These are phyloP conservation scores for Nomada ruficornis DNA, from an alignment of 2,888 invertebrate genomes.

Conservation along the genomic window DNA sequence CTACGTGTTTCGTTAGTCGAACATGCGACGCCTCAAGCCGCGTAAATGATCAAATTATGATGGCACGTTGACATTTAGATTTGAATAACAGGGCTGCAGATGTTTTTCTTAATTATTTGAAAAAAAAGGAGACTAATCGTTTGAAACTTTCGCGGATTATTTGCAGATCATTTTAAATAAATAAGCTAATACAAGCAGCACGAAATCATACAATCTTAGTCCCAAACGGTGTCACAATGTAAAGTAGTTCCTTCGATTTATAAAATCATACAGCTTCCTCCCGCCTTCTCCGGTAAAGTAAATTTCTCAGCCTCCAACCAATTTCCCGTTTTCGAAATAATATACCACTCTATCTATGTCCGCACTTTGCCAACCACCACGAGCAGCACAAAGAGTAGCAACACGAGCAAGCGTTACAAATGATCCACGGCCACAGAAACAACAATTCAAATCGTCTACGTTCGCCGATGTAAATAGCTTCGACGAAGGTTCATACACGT, in stretches of 20 bases:
- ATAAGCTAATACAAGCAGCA: too few species aligned
- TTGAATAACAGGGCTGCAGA: neutral
- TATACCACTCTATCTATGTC: neutral
- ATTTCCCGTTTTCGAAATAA: neutral
- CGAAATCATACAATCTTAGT: too few species aligned
- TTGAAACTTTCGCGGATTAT: too few species aligned
- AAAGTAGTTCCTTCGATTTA: too few species aligned
- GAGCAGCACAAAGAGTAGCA: neutral
- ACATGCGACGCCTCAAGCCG: slow-evolving; percentile 44
- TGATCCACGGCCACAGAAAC: slow-evolving; percentile 2
- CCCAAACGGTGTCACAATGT: too few species aligned
- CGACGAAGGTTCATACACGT: slow-evolving; percentile 27
- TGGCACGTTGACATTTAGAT: slow-evolving; percentile 21
- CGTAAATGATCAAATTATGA: slow-evolving; percentile 55
- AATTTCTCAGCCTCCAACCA: too few species aligned
- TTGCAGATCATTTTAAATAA: too few species aligned
- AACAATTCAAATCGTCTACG: slow-evolving; percentile 48
- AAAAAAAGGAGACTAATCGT: too few species aligned
- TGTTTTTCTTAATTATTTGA: too few species aligned
- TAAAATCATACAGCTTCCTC: too few species aligned
- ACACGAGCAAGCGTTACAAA: slow-evolving; percentile 19
- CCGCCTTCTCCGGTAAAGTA: too few species aligned
- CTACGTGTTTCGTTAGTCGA: slow-evolving; percentile 57
- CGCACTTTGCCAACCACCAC: neutral
- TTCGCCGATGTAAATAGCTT: slow-evolving; percentile 39